phyloP scores from a whole-genome alignment of 2,113 vertebrate species.

The Scytalopus superciliaris region DNA sequence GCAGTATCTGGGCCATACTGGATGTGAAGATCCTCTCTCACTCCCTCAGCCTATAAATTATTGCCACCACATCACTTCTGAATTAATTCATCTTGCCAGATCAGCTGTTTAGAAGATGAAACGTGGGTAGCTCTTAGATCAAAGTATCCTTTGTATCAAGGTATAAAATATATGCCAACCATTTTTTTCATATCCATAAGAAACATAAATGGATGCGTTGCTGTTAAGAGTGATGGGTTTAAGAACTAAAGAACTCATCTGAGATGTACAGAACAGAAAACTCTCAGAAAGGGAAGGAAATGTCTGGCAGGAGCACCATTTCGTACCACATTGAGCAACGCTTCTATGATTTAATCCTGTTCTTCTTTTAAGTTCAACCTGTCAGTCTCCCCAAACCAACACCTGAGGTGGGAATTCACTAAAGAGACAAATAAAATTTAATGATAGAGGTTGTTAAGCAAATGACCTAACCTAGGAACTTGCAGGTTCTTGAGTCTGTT shows the following conservation, averaged over 20 bases:
- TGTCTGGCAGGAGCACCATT: not conserved
- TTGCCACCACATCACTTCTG: not conserved
- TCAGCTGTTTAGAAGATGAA: not conserved
- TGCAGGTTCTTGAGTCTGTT: not conserved
- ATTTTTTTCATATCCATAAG: not conserved
- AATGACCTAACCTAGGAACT: not conserved
- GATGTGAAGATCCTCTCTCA: not conserved
- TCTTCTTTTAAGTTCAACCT: not conserved
- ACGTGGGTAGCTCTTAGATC: not conserved
- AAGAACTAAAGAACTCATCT: not conserved
- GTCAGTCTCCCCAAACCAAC: not conserved
- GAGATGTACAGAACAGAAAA: not conserved
- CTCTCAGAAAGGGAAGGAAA: not conserved
- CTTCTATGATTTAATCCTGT: not conserved
- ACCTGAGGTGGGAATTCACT: not conserved
- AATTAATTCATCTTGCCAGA: not conserved
- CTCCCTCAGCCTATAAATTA: not conserved
- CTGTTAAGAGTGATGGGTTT: not conserved
- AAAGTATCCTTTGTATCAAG: not conserved
- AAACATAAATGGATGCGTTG: not conserved
- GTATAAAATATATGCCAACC: not conserved
- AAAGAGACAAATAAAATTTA: not conserved
- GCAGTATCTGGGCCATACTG: not conserved
- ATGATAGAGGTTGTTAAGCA: not conserved
- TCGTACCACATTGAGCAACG: not conserved